These are phyloP conservation scores for Apoda limacodes DNA, from an alignment of 2,888 invertebrate genomes.

Conservation along the genomic window DNA sequence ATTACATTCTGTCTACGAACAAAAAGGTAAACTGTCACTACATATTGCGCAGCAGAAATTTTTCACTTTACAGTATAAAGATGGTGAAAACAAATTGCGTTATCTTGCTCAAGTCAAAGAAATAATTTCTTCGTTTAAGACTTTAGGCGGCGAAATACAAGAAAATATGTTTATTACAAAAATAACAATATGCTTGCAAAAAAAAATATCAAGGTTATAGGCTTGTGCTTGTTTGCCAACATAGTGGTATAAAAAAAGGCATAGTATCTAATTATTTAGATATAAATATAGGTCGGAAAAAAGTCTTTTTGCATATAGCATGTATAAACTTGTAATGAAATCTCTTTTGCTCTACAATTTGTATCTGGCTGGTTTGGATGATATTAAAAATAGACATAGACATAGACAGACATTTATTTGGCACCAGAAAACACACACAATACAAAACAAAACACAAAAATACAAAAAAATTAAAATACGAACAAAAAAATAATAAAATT, in stretches of 20 bases:
- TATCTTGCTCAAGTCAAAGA: neutral
- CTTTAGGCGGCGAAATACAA: neutral
- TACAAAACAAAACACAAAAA: too few species aligned
- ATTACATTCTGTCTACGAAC: neutral
- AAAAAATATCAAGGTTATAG: slow-evolving; percentile 1
- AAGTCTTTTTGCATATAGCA: too few species aligned
- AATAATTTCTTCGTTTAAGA: neutral
- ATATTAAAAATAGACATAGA: too few species aligned
- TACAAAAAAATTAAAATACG: too few species aligned
- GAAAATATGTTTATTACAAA: neutral
- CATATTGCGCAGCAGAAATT: neutral
- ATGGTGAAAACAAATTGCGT: neutral
- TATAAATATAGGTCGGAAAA: slow-evolving; percentile 4
- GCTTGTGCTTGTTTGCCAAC: slow-evolving; percentile 6
- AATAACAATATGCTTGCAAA: neutral
- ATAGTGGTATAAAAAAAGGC: slow-evolving; percentile 5
- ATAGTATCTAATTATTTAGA: slow-evolving; percentile 2
- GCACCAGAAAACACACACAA: too few species aligned
- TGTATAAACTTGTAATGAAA: too few species aligned
- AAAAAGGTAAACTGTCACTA: neutral
- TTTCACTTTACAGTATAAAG: neutral
- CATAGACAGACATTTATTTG: too few species aligned
- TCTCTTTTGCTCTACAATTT: too few species aligned
- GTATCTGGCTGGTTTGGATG: too few species aligned
- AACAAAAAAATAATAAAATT: too few species aligned